Conservation (phyloP, 2,888 invertebrate species). For the Chrysotoxum bicinctum region DNA sequence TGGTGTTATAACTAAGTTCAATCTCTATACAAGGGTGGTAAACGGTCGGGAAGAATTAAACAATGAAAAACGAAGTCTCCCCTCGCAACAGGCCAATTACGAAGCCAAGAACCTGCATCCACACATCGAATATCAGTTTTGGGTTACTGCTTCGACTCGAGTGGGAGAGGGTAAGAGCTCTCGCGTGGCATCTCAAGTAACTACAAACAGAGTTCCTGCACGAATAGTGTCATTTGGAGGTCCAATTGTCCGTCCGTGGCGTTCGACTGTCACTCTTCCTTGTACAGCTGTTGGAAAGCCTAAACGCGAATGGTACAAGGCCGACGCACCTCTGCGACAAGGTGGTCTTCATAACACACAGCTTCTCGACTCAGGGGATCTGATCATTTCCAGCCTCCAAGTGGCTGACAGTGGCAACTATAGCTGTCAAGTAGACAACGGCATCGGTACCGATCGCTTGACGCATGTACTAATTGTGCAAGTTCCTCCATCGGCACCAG, state of each 20-base stretch:
- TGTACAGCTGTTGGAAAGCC: conserved; percentile 87
- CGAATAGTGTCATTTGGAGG: conserved; percentile 88
- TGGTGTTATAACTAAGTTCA: conserved; percentile 89
- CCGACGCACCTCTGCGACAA: conserved; percentile 83
- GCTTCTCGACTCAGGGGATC: conserved; percentile 85
- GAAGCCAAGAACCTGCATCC: conserved; percentile 87
- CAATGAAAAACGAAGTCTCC: conserved; percentile 86
- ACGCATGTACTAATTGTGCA: conserved; percentile 86
- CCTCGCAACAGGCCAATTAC: conserved; percentile 85
- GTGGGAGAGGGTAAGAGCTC: conserved; percentile 90
- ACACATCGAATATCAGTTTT: conserved; percentile 89
- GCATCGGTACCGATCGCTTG: conserved; percentile 86
- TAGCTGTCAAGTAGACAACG: conserved; percentile 87
- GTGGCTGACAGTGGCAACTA: conserved; percentile 87
- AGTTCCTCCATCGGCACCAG: conserved; percentile 89
- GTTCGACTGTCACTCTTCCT: conserved; percentile 85
- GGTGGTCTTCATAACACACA: conserved; percentile 85
- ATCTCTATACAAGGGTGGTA: conserved; percentile 86
- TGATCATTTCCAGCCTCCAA: conserved; percentile 86
- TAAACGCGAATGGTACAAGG: conserved; percentile 86
- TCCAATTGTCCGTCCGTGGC: conserved; percentile 86
- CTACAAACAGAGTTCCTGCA: conserved; percentile 86
- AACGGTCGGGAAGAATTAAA: conserved; percentile 87
- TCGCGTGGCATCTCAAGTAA: conserved; percentile 86
- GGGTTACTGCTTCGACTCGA: conserved; percentile 89